Base-by-base conservation (phyloP, 2,888 invertebrate species). In the Dryobota labecula region DNA sequence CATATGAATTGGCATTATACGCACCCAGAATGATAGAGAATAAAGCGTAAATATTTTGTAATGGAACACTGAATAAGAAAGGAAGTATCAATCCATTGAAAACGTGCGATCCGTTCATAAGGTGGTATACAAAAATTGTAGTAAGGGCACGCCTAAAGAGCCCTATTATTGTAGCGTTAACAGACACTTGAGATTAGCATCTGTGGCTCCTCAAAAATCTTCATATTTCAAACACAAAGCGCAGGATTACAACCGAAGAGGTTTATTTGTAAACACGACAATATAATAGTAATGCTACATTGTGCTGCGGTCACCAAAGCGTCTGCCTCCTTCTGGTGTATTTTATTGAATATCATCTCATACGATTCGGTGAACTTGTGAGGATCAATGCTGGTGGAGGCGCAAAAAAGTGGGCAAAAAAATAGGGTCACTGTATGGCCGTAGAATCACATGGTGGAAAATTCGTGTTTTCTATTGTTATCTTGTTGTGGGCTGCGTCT, bases 181-280 rank as follows among this genome's bases (percentile, higher is more conserved):
- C 94, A 93, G 94, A 95, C 95, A 96, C 96, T 96, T 96, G 96
- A 96, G 96, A 96, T 96, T 95, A 95, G 95, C 95, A 96, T 96
- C 96, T 95, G 95, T 93, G 90, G 90, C 89, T 92, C 90, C 90
- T 92, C 92, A 90, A 89, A 89, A 92, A 92, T 93, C 93, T 91
- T 94, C 93, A 90, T 90, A 90, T 93, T 93, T 92, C 94, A 90
- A 92, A 91, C 90, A 95, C 95, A 95, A 95, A 93, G 85, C 87
- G 79, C 85, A 88, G 94, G 95, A 96, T 96, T 96, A 96, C 90
- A 90, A 88, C 88, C 91, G 92, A 90, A 93, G 94, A 94, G 93
- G 94, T 94, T 95, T 96, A 95, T 96, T 96, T 96, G 95, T 95
- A 96, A 95, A 95, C 95, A 96, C 89, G 90, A 93, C 93, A 94